These are phyloP conservation scores for Porites evermanni DNA, from an alignment of 92 coral and sea anemone genomes.

Conservation along the genomic window DNA sequence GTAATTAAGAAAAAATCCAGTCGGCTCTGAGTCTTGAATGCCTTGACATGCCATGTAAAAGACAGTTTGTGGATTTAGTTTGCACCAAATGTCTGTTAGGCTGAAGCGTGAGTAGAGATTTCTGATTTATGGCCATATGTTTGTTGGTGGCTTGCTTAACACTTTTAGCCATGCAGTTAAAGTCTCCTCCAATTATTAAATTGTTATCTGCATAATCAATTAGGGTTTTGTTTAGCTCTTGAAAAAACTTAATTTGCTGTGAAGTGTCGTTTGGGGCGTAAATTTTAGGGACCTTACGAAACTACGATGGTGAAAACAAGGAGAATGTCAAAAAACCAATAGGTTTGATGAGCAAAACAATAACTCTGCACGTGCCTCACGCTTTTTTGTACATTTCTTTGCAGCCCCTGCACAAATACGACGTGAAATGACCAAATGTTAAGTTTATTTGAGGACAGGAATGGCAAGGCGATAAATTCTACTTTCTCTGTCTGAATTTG, in stretches of 20 bases:
- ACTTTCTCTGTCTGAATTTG: too few relatives aligned
- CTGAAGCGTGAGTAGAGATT: conserved; percentile 24
- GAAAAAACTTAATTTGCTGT: conserved; percentile 41
- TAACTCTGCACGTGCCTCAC: too few relatives aligned
- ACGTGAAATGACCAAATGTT: too few relatives aligned
- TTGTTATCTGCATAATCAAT: conserved; percentile 20
- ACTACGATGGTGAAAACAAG: background rate
- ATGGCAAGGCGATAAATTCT: too few relatives aligned
- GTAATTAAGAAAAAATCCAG: conserved; percentile 26
- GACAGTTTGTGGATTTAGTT: conserved; percentile 22
- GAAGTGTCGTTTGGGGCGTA: conserved; percentile 42
- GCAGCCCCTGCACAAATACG: too few relatives aligned
- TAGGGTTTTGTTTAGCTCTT: conserved; percentile 44
- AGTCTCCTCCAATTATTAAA: conserved; percentile 19
- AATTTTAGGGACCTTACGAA: background rate
- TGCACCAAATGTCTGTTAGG: conserved; percentile 22
- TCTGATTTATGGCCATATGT: conserved; percentile 21
- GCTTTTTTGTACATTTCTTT: background rate
- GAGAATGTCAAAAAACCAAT: too few relatives aligned
- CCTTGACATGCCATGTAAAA: conserved; percentile 19
- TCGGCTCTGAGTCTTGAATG: conserved; percentile 21
- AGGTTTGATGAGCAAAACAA: too few relatives aligned
- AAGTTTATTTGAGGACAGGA: too few relatives aligned
- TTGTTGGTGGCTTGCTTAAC: conserved; percentile 20
- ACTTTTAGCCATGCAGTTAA: conserved; percentile 30